Base-by-base conservation (phyloP, 2,113 vertebrate species). In the Sporophila hypoxantha region DNA sequence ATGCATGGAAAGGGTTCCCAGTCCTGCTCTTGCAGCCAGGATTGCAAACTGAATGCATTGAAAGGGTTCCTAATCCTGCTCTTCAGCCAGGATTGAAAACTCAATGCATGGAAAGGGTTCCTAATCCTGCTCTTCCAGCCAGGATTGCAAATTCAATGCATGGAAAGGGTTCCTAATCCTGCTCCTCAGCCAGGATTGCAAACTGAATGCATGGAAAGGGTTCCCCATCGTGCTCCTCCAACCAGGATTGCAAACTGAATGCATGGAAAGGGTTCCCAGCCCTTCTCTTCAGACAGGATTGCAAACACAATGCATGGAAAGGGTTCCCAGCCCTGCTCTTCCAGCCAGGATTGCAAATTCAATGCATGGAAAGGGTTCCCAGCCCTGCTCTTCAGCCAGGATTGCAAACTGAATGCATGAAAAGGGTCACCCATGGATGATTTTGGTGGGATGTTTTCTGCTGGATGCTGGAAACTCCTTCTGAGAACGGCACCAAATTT, bases 281-380 rank as follows among this genome's bases (percentile, higher is more conserved):
- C 49, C 87, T 66, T 49, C n/a, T 4, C 2, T 70, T 82, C 30
- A 73, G 65, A 68, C 70, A 36, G 61, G 82, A 66, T 85, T 76
- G 80, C 70, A 91, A 83, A 91, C 85, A 71, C 67, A 84, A 80
- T 80, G 92, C 27, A 67, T 37, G 78, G 84, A 93, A 94, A 87
- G 5, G 9, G 71, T 25, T 89, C 57, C 85, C 42, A 74, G 37
- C 17, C 42, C 85, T 66, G 56, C 21, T 3, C 2, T 67, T 80
- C 30, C n/a, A 77, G 75, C 77, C 68, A 36, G 61, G 79, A 66
- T 83, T 79, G 80, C 68, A 91, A 85, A 91, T 83, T 74, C 71
- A 82, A 77, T 77, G 92, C 29, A 67, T 37, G 78, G 84, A 93
- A 94, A 87, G 5, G 8, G 71, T 29, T 89, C 57, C 82, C 41